Base-by-base conservation (phyloP, 2,888 invertebrate species). In the Scrobipalpa atriplicella region DNA sequence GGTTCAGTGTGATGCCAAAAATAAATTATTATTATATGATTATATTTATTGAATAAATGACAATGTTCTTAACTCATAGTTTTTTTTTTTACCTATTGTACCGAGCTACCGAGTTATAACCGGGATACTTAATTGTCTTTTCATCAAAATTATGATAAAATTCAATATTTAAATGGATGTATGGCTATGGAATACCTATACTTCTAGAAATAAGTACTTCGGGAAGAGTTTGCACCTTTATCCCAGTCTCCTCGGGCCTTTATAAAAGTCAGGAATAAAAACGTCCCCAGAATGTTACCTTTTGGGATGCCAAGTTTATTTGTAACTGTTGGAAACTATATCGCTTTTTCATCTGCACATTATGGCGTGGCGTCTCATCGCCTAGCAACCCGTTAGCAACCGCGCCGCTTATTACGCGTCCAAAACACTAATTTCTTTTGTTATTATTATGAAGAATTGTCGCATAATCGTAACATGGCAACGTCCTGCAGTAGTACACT, bases 1-100 rank as follows among this genome's bases (percentile, higher is more conserved):
- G 80, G 82, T 85, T 80, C 81, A 76, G 79, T 82, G 80, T 80
- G 82, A 83, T 80, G 85, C 82, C 84, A 84, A 81, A 80, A 75
- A 76, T 81, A 80, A 81, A 81, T 78, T 79, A 79, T 77, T 78
- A 84, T 81, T 80, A 81, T 79, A 81, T 79, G 75, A 82, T 83
- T 82, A 85, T 86, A 84, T 85, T 87, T 86, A 87, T 87, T 86
- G 80, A 87, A 86, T 87, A 89, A 89, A 89, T 80, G 81, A 87
- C 80, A 86, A 85, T 84, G 87, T 89, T 87, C 85, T 80, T 84
- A 83, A 64, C 63, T 63, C 63, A 19, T 29, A 10, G 58, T 58
- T n/a, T 58, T 56, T 13, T 29, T 16, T 38, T 56, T 13, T 9
- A 56, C 13, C 11, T 8, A 18, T 8, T 18, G 16, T 16, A 18